Base-by-base conservation (phyloP, 2,797 vertebrate species). In the Carapus acus region DNA sequence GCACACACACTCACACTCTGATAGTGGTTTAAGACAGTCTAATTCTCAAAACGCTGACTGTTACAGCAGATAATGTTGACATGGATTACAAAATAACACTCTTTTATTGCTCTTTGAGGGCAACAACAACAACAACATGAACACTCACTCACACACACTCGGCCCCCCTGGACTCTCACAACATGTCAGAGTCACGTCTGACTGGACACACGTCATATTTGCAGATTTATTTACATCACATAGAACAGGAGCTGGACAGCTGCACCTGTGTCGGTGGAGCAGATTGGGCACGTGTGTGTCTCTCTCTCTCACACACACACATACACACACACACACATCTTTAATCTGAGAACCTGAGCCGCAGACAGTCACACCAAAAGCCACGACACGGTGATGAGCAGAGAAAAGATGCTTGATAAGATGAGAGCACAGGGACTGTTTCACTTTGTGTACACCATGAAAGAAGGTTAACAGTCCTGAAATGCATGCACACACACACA, bases 221-320 rank as follows among this genome's bases (percentile, higher is more conserved):
- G 88, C 83, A 87, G 29, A 49, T 67, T 37, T 85, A 86, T 86
- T 76, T 81, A 87, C 81, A 86, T 73, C 44, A 70, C 59, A 62
- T 51, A 79, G 66, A 65, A n/a, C n/a, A n/a, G n/a, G n/a, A n/a
- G 69, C 59, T 69, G 12, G 51, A 77, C 52, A 69, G 47, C 62
- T 71, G 36, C 58, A 18, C 38, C 49, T 57, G 57, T 12, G 23
- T 58, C 58, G 43, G 54, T 62, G 37, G 37, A 39, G 43, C 65
- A 47, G 58, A 58, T 27, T 40, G 39, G 27, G 33, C 44, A 31
- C 8, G 34, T 44, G 49, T 33, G 7, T n/a, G n/a, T n/a, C n/a
- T n/a, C n/a, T n/a, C n/a, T n/a, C n/a, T n/a, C n/a, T n/a, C n/a
- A n/a, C n/a, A n/a, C n/a, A n/a, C n/a, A n/a, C n/a, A n/a, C n/a